These are phyloP conservation scores for Chitala chitala DNA, from an alignment of 2,113 vertebrate genomes.

Conservation along the genomic window DNA sequence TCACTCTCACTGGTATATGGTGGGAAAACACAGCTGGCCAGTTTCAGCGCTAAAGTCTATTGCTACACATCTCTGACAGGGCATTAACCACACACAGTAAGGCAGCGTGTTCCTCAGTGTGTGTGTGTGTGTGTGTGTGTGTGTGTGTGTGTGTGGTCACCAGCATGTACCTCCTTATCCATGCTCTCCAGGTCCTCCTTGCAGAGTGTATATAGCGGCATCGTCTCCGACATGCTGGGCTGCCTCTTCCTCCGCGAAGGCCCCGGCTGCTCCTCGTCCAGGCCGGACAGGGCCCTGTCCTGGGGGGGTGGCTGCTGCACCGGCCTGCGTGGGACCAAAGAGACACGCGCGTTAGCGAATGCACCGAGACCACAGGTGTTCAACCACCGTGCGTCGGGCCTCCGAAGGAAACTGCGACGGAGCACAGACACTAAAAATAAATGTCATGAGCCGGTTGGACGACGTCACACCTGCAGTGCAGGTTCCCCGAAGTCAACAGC, in stretches of 20 bases:
- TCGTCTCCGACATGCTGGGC: constrained; percentile 92
- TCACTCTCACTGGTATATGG: no score
- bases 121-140: no score
- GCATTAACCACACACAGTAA: no score
- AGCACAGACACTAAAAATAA: not conserved
- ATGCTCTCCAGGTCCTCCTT: constrained; percentile 97
- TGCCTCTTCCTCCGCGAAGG: constrained; percentile 81
- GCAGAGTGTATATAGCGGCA: constrained; percentile 93
- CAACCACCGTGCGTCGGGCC: no score
- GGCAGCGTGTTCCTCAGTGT: no score
- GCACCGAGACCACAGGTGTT: not conserved
- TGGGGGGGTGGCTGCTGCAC: constrained; percentile 69
- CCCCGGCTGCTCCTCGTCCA: constrained; percentile 74
- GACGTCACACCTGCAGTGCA: not conserved
- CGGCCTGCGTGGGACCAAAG: constrained; percentile 60
- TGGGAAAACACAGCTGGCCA: no score
- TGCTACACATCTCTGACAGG: no score
- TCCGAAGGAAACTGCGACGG: no score
- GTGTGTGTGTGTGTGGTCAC: not conserved
- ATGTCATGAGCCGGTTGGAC: not conserved
- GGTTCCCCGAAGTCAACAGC: not conserved
- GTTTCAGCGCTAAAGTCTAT: no score
- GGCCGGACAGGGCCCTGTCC: constrained; percentile 43
- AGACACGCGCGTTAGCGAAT: not conserved
- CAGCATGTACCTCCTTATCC: constrained; percentile 87